phyloP scores from a whole-genome alignment of 2,797 vertebrate genomes.

The Squalus acanthias region DNA sequence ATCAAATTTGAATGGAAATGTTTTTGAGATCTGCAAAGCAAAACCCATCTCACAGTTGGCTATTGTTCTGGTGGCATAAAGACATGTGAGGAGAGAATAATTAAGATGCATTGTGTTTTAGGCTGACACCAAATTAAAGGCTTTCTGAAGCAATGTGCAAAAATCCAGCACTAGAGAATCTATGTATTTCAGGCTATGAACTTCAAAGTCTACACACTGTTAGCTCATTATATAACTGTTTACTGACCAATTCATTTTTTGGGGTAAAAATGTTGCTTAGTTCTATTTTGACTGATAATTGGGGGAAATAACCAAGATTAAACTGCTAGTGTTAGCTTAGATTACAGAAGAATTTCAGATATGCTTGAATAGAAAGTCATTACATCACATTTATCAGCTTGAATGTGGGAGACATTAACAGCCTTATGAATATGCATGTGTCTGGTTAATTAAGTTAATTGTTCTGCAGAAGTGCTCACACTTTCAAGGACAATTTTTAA shows the following conservation, averaged over 20 bases:
- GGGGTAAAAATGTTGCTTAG: conserved; percentile 65
- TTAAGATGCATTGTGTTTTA: background rate
- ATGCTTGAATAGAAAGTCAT: conserved; percentile 82
- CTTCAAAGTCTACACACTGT: conserved; percentile 32
- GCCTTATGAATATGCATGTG: conserved; percentile 85
- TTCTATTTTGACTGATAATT: conserved; percentile 60
- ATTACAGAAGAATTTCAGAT: conserved; percentile 75
- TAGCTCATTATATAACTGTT: conserved; percentile 55
- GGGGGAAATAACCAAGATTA: conserved; percentile 64
- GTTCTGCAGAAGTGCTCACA: conserved; percentile 78
- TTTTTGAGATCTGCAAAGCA: background rate
- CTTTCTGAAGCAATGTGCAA: background rate
- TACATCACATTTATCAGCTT: conserved; percentile 82
- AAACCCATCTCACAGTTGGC: background rate
- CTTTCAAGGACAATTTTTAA: conserved; percentile 71
- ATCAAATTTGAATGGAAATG: background rate
- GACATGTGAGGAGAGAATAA: background rate
- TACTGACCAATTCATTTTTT: conserved; percentile 64
- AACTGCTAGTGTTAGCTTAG: conserved; percentile 56
- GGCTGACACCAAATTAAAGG: background rate
- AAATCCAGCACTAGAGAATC: background rate
- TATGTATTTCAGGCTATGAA: background rate
- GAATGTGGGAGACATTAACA: conserved; percentile 80
- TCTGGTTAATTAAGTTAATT: conserved; percentile 91
- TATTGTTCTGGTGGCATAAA: background rate